Evolutionary conservation across 2,797 vertebrate species (phyloP).

Genomic region (Poeciliopsis presidionis): DNA sequence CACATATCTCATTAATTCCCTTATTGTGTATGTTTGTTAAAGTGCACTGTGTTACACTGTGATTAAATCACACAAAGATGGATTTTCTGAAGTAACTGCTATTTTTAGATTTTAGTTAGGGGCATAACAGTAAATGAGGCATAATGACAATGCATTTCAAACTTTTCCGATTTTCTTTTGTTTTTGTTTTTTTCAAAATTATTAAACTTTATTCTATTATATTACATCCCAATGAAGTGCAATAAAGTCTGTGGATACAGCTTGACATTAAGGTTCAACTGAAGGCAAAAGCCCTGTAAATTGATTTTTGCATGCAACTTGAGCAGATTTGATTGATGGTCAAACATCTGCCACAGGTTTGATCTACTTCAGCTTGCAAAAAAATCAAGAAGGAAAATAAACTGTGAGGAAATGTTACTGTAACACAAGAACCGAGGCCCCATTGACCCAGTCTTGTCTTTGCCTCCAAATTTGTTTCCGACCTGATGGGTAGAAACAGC

Average conservation of each 20-base stretch:
- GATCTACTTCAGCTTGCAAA: background rate
- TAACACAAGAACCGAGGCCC: conserved; percentile 9
- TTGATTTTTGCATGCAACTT: background rate
- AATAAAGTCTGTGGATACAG: background rate
- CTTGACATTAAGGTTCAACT: background rate
- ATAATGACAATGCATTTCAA: background rate
- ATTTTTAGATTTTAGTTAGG: background rate
- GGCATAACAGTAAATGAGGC: background rate
- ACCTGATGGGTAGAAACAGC: conserved; percentile 13
- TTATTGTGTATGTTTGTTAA: background rate
- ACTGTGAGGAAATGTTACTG: background rate
- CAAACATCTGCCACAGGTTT: background rate
- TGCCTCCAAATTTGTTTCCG: conserved; percentile 4
- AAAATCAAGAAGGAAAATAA: background rate
- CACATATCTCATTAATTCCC: background rate
- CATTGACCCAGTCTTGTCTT: conserved; percentile 24
- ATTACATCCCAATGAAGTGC: too few relatives aligned
- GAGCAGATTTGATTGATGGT: background rate
- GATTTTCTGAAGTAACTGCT: background rate
- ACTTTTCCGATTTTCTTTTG: background rate
- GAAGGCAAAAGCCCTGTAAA: background rate
- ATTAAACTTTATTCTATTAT: too few relatives aligned
- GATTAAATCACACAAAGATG: background rate
- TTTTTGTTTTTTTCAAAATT: background rate
- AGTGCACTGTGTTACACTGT: background rate